Percentiles rank a stretch among this genome's conserved stretches.
Evolutionary conservation across 2,888 invertebrate species (phyloP).

Genomic region (Macrophya alboannulata): DNA sequence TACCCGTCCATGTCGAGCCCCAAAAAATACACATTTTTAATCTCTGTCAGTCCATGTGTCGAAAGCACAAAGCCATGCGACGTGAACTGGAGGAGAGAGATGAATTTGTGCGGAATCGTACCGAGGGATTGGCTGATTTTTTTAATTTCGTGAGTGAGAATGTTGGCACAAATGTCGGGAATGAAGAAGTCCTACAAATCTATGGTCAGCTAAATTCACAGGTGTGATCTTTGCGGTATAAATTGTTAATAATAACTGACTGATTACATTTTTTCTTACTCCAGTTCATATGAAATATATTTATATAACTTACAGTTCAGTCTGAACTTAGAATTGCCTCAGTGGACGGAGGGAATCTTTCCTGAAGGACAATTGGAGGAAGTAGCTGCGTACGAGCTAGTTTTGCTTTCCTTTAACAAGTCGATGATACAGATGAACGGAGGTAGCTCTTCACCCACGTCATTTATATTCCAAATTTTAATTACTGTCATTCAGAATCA

Average conservation of each 20-base stretch:
- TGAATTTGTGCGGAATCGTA: neutral
- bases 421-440: conserved; percentile 44
- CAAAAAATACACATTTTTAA: neutral
- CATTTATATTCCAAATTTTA: neutral
- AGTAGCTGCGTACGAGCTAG: conserved; percentile 48
- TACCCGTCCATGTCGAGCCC: neutral
- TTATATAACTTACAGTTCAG: neutral
- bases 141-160: conserved; percentile 37
- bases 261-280: neutral
- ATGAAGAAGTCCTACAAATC: neutral
- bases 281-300: neutral
- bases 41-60: neutral
- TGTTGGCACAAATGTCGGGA: conserved; percentile 50
- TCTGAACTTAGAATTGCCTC: neutral
- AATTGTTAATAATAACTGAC: neutral
- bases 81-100: conserved; percentile 1
- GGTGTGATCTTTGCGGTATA: conserved; percentile 18
- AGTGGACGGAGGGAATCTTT: conserved; percentile 45
- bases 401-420: conserved; percentile 41
- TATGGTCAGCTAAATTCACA: conserved; percentile 36
- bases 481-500: neutral
- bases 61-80: neutral
- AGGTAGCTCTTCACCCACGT: conserved; percentile 19
- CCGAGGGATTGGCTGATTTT: conserved; percentile 9
- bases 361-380: conserved; percentile 43